Base-by-base conservation (phyloP, 2,113 vertebrate species). In the Bos javanicus region DNA sequence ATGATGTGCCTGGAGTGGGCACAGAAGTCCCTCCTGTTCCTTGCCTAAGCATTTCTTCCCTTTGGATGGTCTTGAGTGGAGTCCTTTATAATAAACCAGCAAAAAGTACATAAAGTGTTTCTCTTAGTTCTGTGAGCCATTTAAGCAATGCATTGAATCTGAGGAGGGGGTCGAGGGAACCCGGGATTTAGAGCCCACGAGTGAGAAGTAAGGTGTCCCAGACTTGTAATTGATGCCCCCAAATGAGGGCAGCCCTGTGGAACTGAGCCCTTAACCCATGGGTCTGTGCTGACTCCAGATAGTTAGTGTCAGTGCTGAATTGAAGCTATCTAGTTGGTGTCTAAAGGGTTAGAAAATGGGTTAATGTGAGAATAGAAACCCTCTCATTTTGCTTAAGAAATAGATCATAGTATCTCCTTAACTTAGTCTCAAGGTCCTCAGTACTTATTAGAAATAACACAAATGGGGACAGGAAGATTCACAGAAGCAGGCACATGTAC, bases 391-490 rank as follows among this genome's bases (percentile, higher is more conserved):
- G 16, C 57, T 39, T 92, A 95, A 95, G 25, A 59, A 81, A 48
- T 16, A 95, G 74, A 92, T 56, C n/a, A 17, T 33, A 39, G 33
- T 57, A 26, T 92, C 39, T 71, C 48, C 17, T 19, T 57, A 81
- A 71, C 13, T 89, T 71, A 94, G 19, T 67, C 71, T 87, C 2
- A 2, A 14, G 16, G 3, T 10, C 25, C 9, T 93, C 21, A 28
- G 19, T 46, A 84, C 74, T 76, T 64, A 62, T 90, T 43, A 83
- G 57, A 87, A 87, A 54, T 50, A 83, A 60, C 12, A 91, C 78
- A 88, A 87, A 71, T n/a, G 10, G 54, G 19, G 10, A 23, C 43
- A 82, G 57, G 46, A 81, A 86, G 26, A 71, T 33, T 91, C n/a
- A 25, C 50, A 85, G 52, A 93, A 39, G 26, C 33, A 85, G 26